A percentile compares a stretch with the other conserved stretches of the same genome.
Conservation (phyloP, 92 coral and sea anemone species). For the Blastomussa wellsi region DNA sequence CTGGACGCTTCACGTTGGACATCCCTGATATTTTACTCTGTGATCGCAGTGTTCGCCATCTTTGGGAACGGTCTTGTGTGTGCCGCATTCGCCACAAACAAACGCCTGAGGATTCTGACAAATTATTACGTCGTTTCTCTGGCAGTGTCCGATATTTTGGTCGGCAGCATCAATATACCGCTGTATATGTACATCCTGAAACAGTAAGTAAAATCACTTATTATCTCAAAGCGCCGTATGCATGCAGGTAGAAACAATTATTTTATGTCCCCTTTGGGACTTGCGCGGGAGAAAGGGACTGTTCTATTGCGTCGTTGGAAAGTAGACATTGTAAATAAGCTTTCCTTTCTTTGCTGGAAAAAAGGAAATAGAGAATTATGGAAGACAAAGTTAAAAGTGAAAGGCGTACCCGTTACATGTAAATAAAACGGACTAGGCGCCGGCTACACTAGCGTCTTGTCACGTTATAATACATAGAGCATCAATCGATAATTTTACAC, state of each 20-base stretch:
- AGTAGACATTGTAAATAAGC: neutral
- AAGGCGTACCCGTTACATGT: neutral
- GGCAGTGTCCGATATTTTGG: conserved; percentile 83
- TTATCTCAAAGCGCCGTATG: neutral
- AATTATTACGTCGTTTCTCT: conserved; percentile 86
- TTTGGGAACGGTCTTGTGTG: conserved; percentile 85
- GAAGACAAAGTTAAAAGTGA: neutral
- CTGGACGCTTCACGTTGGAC: conserved; percentile 8
- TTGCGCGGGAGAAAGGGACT: too few species aligned
- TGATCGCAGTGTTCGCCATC: conserved; percentile 72
- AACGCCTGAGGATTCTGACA: conserved; percentile 71
- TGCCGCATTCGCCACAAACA: conserved; percentile 85
- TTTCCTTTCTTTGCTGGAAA: neutral
- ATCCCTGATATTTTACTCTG: conserved; percentile 60
- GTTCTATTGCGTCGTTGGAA: neutral
- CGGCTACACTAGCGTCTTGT: neutral
- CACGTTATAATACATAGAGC: neutral
- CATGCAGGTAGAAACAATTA: neutral
- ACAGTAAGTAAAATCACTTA: conserved; percentile 21
- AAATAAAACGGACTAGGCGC: neutral
- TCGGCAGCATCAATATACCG: conserved; percentile 75
- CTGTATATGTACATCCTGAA: conserved; percentile 67
- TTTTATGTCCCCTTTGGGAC: conserved; percentile 1
- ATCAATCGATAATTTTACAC: neutral
- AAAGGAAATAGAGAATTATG: neutral